Evolutionary conservation across 2,888 invertebrate species (phyloP).

Genomic region (Agrilus mali): DNA sequence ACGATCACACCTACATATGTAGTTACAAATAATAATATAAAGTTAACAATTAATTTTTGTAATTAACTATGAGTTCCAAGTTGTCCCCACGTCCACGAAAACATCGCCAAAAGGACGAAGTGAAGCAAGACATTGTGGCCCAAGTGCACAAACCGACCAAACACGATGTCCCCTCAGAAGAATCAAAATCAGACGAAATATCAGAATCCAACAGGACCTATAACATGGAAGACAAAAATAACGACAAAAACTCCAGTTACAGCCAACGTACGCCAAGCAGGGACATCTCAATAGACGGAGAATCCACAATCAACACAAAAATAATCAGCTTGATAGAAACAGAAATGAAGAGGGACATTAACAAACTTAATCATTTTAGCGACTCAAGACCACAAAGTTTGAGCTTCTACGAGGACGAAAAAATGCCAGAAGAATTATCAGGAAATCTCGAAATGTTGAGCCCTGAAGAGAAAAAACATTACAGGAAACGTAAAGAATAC

Average conservation of each 20-base stretch:
- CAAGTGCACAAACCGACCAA: conserved; percentile 29
- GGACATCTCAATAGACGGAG: conserved; percentile 42
- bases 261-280: conserved; percentile 27
- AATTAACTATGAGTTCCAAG: conserved; percentile 19
- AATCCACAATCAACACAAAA: conserved; percentile 43
- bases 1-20: no score
- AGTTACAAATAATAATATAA: no score
- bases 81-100: conserved; percentile 24
- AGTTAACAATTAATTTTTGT: not conserved
- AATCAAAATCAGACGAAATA: conserved; percentile 23
- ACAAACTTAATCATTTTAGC: conserved; percentile 32
- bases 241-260: conserved; percentile 25
- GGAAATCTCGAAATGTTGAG: conserved; percentile 33
- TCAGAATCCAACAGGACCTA: conserved; percentile 25
- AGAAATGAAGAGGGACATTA: conserved; percentile 32
- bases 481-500: conserved; percentile 28
- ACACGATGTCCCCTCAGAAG: conserved; percentile 6
- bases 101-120: conserved; percentile 27
- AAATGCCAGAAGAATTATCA: conserved; percentile 32
- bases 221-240: conserved; percentile 23
- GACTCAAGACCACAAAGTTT: conserved; percentile 35
- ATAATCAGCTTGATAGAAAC: conserved; percentile 31
- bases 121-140: conserved; percentile 31
- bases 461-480: conserved; percentile 33
- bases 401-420: conserved; percentile 35